phyloP scores from a whole-genome alignment of 1,140 invertebrate genomes.

The Calliopsis andreniformis region DNA sequence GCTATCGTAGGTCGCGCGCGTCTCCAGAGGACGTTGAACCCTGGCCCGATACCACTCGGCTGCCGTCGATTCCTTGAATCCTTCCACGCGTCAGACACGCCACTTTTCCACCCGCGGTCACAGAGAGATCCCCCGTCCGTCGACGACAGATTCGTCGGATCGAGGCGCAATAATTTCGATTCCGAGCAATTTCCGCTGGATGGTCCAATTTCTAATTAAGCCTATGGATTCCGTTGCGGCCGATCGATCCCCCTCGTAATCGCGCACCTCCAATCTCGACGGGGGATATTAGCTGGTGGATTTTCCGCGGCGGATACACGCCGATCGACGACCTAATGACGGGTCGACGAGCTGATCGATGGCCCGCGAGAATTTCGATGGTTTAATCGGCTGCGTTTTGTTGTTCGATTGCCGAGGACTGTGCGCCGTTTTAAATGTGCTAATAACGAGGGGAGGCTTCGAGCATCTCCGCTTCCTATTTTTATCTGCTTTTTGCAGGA shows the following conservation, averaged over 20 bases:
- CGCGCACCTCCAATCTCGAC: constrained; percentile 36
- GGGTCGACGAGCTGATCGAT: background rate
- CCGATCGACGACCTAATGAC: background rate
- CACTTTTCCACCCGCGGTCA: too few relatives aligned
- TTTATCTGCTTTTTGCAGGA: too few relatives aligned
- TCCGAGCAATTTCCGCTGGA: constrained; percentile 31
- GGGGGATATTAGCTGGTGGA: constrained; percentile 6
- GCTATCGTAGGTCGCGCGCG: too few relatives aligned
- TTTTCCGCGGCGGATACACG: constrained; percentile 7
- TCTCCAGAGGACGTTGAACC: constrained; percentile 38
- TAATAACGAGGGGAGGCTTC: too few relatives aligned
- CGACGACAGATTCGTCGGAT: background rate
- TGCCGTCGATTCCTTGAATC: background rate
- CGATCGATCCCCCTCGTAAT: constrained; percentile 19
- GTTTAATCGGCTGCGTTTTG: too few relatives aligned
- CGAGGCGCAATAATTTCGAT: background rate
- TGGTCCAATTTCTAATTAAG: constrained; percentile 55
- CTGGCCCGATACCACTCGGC: background rate
- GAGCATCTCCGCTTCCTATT: too few relatives aligned
- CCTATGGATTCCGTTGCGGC: constrained; percentile 28
- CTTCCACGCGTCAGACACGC: too few relatives aligned
- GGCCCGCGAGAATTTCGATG: too few relatives aligned
- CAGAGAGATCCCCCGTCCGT: too few relatives aligned
- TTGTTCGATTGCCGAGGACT: too few relatives aligned
- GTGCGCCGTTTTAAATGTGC: too few relatives aligned